phyloP scores from a whole-genome alignment of 2,113 vertebrate genomes.

The Myotis brandtii region DNA sequence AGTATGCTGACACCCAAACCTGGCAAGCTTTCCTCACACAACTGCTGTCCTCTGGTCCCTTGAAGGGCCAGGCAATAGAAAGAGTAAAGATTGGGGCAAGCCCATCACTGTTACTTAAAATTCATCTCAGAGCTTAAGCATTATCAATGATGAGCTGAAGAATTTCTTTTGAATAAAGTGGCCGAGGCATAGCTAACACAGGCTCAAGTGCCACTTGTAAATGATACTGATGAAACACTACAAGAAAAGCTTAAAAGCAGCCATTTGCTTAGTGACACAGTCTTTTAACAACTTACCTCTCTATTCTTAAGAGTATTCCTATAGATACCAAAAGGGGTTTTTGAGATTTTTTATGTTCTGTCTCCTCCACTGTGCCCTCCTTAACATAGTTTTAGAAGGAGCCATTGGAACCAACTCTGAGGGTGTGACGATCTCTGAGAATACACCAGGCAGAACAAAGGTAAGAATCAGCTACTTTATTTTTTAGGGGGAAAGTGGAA shows the following conservation, averaged over 20 bases:
- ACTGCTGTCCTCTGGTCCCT: not conserved
- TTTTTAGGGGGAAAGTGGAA: not conserved
- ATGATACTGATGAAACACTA: not conserved
- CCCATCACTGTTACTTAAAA: not conserved
- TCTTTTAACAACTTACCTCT: not conserved
- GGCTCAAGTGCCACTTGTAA: not conserved
- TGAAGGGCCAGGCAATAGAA: not conserved
- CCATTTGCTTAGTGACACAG: not conserved
- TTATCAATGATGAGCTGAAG: not conserved
- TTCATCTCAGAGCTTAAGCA: not conserved
- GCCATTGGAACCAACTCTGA: constrained; percentile 79
- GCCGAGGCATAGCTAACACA: not conserved
- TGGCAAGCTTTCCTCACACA: not conserved
- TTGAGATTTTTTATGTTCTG: not conserved
- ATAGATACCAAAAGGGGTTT: not conserved
- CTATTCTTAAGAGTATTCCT: not conserved
- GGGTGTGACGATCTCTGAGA: constrained; percentile 60
- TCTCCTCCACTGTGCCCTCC: not conserved
- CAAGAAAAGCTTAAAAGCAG: not conserved
- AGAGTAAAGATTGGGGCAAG: not conserved
- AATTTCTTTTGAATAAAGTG: not conserved
- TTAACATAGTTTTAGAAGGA: constrained; percentile 90
- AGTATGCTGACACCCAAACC: not conserved
- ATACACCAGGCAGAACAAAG: constrained; percentile 84
- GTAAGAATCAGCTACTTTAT: constrained; percentile 79